Base-by-base conservation (phyloP, 1,140 invertebrate genomes). In the Bombus superbus region DNA sequence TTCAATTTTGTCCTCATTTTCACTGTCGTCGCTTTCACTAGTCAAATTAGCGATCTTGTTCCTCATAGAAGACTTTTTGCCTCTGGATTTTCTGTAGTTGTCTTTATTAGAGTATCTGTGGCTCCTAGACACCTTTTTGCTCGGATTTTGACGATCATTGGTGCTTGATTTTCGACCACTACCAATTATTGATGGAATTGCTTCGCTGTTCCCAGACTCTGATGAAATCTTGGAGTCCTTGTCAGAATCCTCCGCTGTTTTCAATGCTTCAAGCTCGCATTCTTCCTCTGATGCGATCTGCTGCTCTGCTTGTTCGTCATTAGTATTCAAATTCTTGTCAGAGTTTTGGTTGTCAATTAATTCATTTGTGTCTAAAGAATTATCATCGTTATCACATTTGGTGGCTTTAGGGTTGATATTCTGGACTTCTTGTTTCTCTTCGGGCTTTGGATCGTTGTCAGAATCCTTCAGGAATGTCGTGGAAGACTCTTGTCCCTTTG, bases 331-430 rank as follows among this genome's bases (percentile, higher is more conserved):
- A 71, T 93, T 92, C 47, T 93, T 92, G 13, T 94, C 86, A 8
- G 91, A 74, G 25, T 94, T 92, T 32, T 91, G 87, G 40, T 93
- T 92, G 25, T 94, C 92, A 0, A 71, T 88, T 1, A 91, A 94
- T 78, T 93, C 92, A 47, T 91, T 90, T 0, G 90, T 92, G 13
- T 91, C 76, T 11, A 90, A 44, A 0, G 89, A 93, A 87, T 92
- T 91, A 44, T 94, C 93, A 47, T 93, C 92, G n/a, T 90, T 92
- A 15, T 93, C 91, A 22, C 93, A 93, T 62, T 93, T 90, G 0
- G 85, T 86, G 0, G 18, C 62, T 11, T 87, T 78, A 0, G 80
- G 87, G 40, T 87, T 79, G n/a, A 85, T 86, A 10, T 57, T 73
- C 11, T 88, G n/a, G 1, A n/a, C 68, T 72, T n/a, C 47, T 13